phyloP scores from a whole-genome alignment of 2,113 vertebrate species.

The Antechinus flavipes region DNA sequence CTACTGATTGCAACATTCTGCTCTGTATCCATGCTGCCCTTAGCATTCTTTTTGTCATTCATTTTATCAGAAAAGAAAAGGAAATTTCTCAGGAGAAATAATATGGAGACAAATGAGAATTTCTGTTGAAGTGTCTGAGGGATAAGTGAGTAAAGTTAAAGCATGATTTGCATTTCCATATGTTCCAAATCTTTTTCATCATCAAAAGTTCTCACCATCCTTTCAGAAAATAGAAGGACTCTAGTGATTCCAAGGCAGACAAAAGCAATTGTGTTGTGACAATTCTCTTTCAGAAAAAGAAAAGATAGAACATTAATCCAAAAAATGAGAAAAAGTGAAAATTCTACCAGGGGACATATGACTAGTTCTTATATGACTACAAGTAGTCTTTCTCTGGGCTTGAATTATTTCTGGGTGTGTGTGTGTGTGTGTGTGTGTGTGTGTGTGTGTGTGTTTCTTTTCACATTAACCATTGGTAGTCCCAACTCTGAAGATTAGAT shows the following conservation, averaged over 20 bases:
- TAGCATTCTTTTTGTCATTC: too few species aligned
- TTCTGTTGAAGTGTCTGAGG: conserved; percentile 15
- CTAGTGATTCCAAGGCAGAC: conserved; percentile 30
- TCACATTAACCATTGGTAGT: conserved; percentile 24
- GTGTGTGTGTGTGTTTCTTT: neutral
- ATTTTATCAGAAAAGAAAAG: too few species aligned
- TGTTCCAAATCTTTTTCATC: conserved; percentile 7
- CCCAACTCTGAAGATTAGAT: conserved; percentile 15
- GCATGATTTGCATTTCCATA: neutral
- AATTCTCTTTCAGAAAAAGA: conserved; percentile 47
- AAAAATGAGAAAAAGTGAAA: conserved; percentile 8
- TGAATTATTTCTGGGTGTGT: neutral
- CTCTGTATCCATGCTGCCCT: too few species aligned
- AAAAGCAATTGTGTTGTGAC: conserved; percentile 37
- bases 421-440: too few species aligned
- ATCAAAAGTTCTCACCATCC: neutral
- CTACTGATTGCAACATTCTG: too few species aligned
- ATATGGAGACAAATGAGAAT: neutral
- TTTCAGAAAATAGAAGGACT: neutral
- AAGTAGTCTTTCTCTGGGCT: neutral
- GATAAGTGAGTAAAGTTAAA: neutral
- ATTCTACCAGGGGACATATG: conserved; percentile 51
- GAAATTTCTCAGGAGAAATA: too few species aligned
- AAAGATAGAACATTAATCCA: neutral
- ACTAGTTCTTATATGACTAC: neutral